These are phyloP conservation scores for Drosophila ananassae DNA, from an alignment of 1,140 invertebrate genomes.

Conservation along the genomic window DNA sequence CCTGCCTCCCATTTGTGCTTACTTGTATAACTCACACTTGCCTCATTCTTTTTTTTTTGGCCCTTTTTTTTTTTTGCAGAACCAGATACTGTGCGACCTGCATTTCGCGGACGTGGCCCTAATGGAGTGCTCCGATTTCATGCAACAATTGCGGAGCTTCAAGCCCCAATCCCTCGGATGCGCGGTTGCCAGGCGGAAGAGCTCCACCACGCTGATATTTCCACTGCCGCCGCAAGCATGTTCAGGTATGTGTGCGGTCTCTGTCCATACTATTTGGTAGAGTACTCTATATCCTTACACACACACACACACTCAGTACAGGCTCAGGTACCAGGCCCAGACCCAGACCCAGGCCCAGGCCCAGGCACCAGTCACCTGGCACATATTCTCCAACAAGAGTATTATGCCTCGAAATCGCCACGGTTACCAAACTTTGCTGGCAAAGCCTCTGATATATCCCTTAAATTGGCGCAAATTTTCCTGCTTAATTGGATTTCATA, in stretches of 20 bases:
- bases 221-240: conserved; percentile 96
- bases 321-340: too few relatives aligned
- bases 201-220: conserved; percentile 96
- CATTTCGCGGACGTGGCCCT: conserved; percentile 92
- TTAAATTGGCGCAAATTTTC: too few relatives aligned
- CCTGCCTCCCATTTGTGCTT: too few relatives aligned
- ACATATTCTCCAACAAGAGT: not conserved
- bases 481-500: too few relatives aligned
- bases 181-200: conserved; percentile 95
- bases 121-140: conserved; percentile 98
- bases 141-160: conserved; percentile 97
- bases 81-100: conserved; percentile 84
- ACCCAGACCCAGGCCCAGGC: too few relatives aligned
- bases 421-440: not conserved
- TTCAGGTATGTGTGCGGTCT: conserved; percentile 88
- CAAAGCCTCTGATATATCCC: not conserved
- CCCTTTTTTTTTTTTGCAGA: conserved; percentile 40
- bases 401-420: not conserved
- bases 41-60: not conserved
- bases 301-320: not conserved
- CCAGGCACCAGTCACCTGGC: too few relatives aligned
- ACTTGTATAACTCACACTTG: not conserved
- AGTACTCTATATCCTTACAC: not conserved
- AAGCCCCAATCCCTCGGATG: conserved; percentile 97
- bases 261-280: not conserved